phyloP scores from a whole-genome alignment of 2,113 vertebrate species.

The Haliaeetus leucogaster region DNA sequence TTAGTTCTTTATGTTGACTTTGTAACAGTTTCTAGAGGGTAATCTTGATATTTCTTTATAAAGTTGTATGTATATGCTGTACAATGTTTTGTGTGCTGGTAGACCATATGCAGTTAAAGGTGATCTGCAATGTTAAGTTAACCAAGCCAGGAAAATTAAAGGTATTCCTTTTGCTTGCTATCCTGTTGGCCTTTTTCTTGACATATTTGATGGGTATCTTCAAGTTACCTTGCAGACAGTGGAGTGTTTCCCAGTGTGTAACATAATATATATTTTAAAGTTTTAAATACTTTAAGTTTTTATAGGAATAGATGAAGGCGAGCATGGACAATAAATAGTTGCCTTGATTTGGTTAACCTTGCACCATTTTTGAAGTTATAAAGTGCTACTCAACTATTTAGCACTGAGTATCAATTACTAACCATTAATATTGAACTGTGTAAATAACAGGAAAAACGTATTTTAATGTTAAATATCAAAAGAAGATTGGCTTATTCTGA shows the following conservation, averaged over 20 bases:
- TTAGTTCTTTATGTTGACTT: background rate
- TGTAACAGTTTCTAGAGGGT: background rate
- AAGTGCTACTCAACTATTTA: background rate
- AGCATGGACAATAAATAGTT: background rate
- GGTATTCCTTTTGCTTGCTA: background rate
- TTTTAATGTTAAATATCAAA: background rate
- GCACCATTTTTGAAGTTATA: background rate
- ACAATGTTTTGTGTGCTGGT: background rate
- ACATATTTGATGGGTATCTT: background rate
- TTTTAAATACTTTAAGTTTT: background rate
- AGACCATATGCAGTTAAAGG: background rate
- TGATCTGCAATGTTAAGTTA: background rate
- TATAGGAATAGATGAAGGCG: background rate
- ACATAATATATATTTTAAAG: background rate
- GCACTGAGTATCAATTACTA: background rate
- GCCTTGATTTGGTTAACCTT: background rate
- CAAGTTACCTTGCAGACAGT: background rate
- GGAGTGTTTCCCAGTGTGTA: background rate
- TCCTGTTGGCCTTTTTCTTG: rapidly evolving
- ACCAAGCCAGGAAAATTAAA: background rate
- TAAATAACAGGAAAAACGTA: background rate
- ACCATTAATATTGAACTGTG: background rate
- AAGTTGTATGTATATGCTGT: background rate
- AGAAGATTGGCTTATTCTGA: background rate
- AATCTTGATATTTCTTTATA: background rate